Conservation (phyloP, 2,888 invertebrate species). For the Drosophila kanekoi region DNA sequence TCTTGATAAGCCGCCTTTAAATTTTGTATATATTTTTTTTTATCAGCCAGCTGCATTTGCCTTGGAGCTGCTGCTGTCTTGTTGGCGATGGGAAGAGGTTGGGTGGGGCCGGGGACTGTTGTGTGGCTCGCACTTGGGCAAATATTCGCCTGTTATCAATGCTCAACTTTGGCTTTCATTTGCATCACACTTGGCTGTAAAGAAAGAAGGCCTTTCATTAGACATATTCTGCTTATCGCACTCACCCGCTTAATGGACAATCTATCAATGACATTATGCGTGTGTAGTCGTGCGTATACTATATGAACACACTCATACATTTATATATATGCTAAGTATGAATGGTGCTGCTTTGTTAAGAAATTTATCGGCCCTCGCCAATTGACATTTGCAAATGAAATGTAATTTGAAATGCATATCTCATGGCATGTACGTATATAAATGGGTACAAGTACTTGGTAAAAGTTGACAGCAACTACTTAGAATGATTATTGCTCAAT, state of each 20-base stretch:
- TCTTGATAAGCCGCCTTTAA: slow-evolving; percentile 36
- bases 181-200: slow-evolving; percentile 53
- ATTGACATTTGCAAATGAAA: slow-evolving; percentile 63
- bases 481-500: slow-evolving; percentile 32
- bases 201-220: slow-evolving; percentile 70
- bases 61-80: background rate
- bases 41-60: slow-evolving; percentile 63
- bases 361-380: slow-evolving; percentile 44
- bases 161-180: slow-evolving; percentile 69
- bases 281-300: slow-evolving; percentile 4
- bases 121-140: slow-evolving; percentile 52
- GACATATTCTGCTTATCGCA: slow-evolving; percentile 26
- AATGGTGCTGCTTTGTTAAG: slow-evolving; percentile 66
- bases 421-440: background rate
- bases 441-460: slow-evolving; percentile 2
- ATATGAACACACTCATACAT: background rate
- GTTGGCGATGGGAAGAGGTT: no score
- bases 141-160: slow-evolving; percentile 62
- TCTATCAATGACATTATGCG: slow-evolving; percentile 56
- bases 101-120: background rate
- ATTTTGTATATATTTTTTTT: slow-evolving; percentile 22
- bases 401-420: slow-evolving; percentile 57
- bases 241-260: slow-evolving; percentile 40
- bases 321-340: slow-evolving; percentile 41
- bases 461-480: slow-evolving; percentile 23